phyloP scores from a whole-genome alignment of 2,797 vertebrate species.

The Chiroxiphia lanceolata region DNA sequence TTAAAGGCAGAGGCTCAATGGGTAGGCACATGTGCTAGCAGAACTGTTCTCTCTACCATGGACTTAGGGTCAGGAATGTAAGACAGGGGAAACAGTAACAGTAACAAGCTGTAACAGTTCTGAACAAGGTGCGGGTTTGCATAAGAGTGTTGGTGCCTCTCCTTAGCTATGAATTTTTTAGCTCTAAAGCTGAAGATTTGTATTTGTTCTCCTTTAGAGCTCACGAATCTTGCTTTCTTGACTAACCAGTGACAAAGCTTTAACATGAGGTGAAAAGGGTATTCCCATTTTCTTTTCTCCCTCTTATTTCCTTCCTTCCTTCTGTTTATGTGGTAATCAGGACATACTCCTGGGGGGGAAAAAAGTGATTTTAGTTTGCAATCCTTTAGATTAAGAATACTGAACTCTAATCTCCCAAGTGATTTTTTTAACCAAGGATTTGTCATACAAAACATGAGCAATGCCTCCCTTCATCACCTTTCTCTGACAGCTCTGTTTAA shows the following conservation, averaged over 20 bases:
- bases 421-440: neutral
- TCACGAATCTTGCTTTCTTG: neutral
- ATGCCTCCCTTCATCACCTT: neutral
- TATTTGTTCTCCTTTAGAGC: neutral
- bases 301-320: neutral
- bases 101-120: too few species aligned
- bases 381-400: neutral
- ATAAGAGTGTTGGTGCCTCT: neutral
- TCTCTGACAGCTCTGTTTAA: neutral
- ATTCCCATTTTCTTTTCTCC: neutral
- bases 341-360: neutral
- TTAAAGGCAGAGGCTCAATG: neutral
- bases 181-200: neutral
- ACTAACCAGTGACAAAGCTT: neutral
- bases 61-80: neutral
- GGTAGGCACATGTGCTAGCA: neutral
- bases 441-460: conserved; percentile 7
- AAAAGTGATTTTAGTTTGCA: neutral
- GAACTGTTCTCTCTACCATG: neutral
- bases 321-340: neutral
- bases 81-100: neutral
- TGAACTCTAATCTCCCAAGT: neutral
- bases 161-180: neutral
- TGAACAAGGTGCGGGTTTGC: neutral
- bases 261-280: neutral